These are phyloP conservation scores for Telenomus remus DNA, from an alignment of 1,140 invertebrate species.

Conservation along the genomic window DNA sequence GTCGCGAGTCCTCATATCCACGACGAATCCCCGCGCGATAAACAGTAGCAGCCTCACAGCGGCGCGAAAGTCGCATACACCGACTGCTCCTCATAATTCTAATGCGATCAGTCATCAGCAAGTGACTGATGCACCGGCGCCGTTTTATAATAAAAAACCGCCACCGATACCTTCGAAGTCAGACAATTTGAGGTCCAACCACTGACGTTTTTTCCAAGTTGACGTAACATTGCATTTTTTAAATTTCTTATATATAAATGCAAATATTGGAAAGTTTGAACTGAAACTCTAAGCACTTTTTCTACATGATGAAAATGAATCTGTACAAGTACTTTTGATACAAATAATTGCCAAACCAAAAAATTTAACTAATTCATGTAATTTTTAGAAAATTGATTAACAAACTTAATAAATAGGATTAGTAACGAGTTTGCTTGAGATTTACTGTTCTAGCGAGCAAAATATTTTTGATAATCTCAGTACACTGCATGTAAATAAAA, in stretches of 20 bases:
- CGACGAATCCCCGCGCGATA: conserved; percentile 81
- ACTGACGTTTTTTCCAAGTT: conserved; percentile 36
- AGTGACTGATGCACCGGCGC: conserved; percentile 49
- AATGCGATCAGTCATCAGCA: conserved; percentile 69
- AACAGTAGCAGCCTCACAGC: conserved; percentile 74
- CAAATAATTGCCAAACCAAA: too few species aligned
- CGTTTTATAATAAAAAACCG: conserved; percentile 72
- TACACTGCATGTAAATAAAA: too few species aligned
- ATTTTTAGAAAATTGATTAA: too few species aligned
- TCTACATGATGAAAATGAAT: too few species aligned
- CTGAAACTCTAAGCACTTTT: too few species aligned
- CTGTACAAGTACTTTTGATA: too few species aligned
- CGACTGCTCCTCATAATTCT: conserved; percentile 64
- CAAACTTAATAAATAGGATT: too few species aligned
- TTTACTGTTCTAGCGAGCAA: too few species aligned
- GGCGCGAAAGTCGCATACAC: conserved; percentile 21
- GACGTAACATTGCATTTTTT: background rate
- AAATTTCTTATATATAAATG: background rate
- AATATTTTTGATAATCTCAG: too few species aligned
- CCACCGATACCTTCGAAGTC: conserved; percentile 68
- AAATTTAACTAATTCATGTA: too few species aligned
- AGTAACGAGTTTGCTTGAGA: too few species aligned
- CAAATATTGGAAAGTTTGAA: too few species aligned
- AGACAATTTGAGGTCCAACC: conserved; percentile 67
- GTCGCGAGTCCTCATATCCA: conserved; percentile 81